Base-by-base conservation (phyloP, 2,888 invertebrate species). In the Empis stercorea region DNA sequence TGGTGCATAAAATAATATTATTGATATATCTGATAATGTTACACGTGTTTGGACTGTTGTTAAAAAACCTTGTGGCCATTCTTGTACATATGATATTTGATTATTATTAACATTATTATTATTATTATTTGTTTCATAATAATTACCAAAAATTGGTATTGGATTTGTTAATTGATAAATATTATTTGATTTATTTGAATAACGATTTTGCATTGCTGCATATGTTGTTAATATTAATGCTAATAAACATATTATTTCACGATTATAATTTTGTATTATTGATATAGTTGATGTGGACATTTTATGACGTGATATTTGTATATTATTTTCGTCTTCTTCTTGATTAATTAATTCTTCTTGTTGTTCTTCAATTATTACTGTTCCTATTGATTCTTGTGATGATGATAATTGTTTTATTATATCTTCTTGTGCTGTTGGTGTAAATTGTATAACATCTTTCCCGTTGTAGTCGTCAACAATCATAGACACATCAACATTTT, bases 1-100 rank as follows among this genome's bases (percentile, higher is more conserved):
- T 0, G 94, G 91, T 10, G 93, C 93, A 72, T 95, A 94, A 65
- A 88, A 93, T 82, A 93, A 88, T 20, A 93, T 78, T 68, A 94
- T 81, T 34, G 89, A 80, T 6, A 91, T 70, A 65, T 92, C 92
- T 3, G 80, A 78, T 32, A 73, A 64, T 6, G 77, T 71, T 1
- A 84, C 74, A 20, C 20, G 17, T 23, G 40, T 23, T 23, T 40
- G 40, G 2, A 40, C 10, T n/a, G 40, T n/a, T 23, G 40, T 23
- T 23, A 40, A 23, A 13, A 20, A 13, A 11, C 40, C 40, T 23
- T 40, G 17, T 9, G 11, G n/a, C 17, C 3, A 40, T 40, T 40
- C 40, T 9, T 40, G 20, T 11, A 40, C 23, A 32, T 13, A 32
- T 32, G 32, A 32, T 13, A 13, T 32, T 32, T 3, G 3, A 32